Percentiles rank a stretch among this genome's conserved stretches.
Evolutionary conservation across 2,888 invertebrate species (phyloP).

Genomic region (Drosophila mayaguana): DNA sequence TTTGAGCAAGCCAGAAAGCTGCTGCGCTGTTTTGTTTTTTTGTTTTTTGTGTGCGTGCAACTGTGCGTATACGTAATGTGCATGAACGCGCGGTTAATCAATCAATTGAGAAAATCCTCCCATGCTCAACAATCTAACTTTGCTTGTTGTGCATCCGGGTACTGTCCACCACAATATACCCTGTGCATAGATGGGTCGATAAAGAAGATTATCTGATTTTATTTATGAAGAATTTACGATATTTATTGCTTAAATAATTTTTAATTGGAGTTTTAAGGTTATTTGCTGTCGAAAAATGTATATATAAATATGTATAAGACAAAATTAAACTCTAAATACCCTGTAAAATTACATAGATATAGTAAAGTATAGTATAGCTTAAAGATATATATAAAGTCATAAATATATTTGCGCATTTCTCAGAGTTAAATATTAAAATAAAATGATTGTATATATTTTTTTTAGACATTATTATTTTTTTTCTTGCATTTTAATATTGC

Average conservation of each 20-base stretch:
- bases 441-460: too few species aligned
- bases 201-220: background rate
- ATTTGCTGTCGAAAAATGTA: background rate
- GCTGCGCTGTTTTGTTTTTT: background rate
- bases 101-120: conserved; percentile 52
- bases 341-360: background rate
- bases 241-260: background rate
- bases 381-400: too few species aligned
- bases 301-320: background rate
- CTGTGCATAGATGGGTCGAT: background rate
- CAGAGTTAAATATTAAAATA: too few species aligned
- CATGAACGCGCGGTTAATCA: conserved; percentile 42
- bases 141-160: background rate
- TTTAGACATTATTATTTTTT: too few species aligned
- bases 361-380: too few species aligned
- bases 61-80: conserved; percentile 57
- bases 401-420: too few species aligned
- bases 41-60: conserved; percentile 29
- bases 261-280: background rate
- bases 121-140: conserved; percentile 13
- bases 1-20: background rate
- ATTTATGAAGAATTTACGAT: background rate
- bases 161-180: background rate
- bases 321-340: background rate
- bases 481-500: too few species aligned